Conservation (phyloP, 2,888 invertebrate species). For the Nesidiocoris tenuis region DNA sequence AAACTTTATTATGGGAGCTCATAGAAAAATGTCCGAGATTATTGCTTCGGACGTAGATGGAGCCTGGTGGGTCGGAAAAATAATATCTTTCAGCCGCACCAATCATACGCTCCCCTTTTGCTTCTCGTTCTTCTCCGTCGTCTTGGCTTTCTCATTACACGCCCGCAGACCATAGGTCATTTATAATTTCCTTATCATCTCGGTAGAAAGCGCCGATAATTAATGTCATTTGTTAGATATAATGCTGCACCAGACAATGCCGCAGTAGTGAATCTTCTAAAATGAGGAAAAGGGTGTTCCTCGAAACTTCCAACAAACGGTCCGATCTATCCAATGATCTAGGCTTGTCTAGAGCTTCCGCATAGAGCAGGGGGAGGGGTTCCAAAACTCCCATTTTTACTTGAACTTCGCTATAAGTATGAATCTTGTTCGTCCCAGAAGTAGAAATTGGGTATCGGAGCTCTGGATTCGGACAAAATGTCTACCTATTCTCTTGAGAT, state of each 20-base stretch:
- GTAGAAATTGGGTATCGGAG: too few relatives aligned
- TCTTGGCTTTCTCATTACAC: slow-evolving; percentile 39
- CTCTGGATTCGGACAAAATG: too few relatives aligned
- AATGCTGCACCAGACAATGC: slow-evolving; percentile 3
- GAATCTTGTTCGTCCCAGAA: too few relatives aligned
- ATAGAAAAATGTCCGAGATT: slow-evolving; percentile 38
- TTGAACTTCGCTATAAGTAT: too few relatives aligned
- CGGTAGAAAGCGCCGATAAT: slow-evolving; percentile 13
- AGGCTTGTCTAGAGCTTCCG: too few relatives aligned
- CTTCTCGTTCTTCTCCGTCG: slow-evolving; percentile 12
- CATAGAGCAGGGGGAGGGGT: too few relatives aligned
- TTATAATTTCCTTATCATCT: slow-evolving; percentile 34
- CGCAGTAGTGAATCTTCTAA: slow-evolving; percentile 6
- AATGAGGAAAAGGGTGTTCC: not conserved
- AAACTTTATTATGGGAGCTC: slow-evolving; percentile 36
- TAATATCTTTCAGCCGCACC: slow-evolving; percentile 29
- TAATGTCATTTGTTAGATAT: slow-evolving; percentile 35
- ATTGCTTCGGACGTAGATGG: slow-evolving; percentile 7
- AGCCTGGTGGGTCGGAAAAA: slow-evolving; percentile 9
- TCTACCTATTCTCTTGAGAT: too few relatives aligned
- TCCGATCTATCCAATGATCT: too few relatives aligned
- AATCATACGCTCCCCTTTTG: slow-evolving; percentile 20
- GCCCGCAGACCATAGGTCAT: slow-evolving; percentile 34
- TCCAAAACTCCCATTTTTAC: too few relatives aligned
- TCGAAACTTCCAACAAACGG: too few relatives aligned